Evolutionary conservation across 2,113 vertebrate species (phyloP).

Genomic region (Perognathus longimembris): DNA sequence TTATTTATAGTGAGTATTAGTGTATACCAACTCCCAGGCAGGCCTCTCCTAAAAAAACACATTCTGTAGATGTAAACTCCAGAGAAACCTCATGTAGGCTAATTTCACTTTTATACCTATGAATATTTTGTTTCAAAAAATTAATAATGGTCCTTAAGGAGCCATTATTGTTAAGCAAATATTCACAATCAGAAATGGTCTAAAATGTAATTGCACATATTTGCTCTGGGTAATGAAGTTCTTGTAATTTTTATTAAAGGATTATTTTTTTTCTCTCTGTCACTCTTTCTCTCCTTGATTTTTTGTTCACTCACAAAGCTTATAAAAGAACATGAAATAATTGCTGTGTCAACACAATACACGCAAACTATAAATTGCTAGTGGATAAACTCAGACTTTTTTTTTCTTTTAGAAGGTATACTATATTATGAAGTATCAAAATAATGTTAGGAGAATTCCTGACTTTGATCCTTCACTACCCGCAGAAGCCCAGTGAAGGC

Average conservation of each 20-base stretch:
- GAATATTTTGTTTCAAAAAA: conserved; percentile 70
- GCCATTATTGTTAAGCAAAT: conserved; percentile 66
- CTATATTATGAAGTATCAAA: not conserved
- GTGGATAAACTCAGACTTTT: not conserved
- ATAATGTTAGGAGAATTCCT: conserved; percentile 1
- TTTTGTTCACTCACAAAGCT: conserved; percentile 18
- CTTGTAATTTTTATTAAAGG: conserved; percentile 43
- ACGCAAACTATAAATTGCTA: not conserved
- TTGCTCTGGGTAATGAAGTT: conserved; percentile 53
- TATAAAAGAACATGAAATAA: conserved; percentile 9
- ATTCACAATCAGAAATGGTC: not conserved
- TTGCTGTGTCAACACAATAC: not conserved
- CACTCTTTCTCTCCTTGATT: not conserved
- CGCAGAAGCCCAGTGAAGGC: not conserved
- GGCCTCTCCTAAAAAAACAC: conserved; percentile 69
- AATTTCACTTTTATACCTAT: conserved; percentile 69
- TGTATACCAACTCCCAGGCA: conserved; percentile 70
- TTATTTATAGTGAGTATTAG: conserved; percentile 81
- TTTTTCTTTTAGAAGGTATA: not conserved
- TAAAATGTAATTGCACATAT: conserved; percentile 48
- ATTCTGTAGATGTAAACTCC: conserved; percentile 54
- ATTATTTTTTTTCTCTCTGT: not conserved
- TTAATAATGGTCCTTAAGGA: conserved; percentile 54
- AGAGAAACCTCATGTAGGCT: conserved; percentile 78
- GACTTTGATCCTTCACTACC: not conserved